Evolutionary conservation across 2,888 invertebrate genomes (phyloP).

Genomic region (Ethmia dodecea): DNA sequence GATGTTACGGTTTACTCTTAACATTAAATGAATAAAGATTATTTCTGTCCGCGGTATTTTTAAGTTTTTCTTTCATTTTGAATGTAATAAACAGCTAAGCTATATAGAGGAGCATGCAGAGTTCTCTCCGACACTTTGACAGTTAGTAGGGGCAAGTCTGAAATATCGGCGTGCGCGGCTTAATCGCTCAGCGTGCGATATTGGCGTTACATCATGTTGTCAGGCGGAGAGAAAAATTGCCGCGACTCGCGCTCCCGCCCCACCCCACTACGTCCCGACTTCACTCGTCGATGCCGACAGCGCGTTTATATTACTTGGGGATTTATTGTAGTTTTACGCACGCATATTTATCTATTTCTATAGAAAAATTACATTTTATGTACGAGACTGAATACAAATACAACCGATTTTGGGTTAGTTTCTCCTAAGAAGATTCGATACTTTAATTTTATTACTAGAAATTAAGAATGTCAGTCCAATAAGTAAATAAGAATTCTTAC

Average conservation of each 20-base stretch:
- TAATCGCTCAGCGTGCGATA: constrained; percentile 77
- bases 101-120: constrained; percentile 30
- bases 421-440: too few species aligned
- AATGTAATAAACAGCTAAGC: too few species aligned
- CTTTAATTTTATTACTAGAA: too few species aligned
- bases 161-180: constrained; percentile 76
- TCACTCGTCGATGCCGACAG: constrained; percentile 55
- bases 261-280: constrained; percentile 34
- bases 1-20: not conserved
- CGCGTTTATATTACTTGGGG: constrained; percentile 68
- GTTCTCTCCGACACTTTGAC: constrained; percentile 67
- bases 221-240: constrained; percentile 76
- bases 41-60: not conserved
- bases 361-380: constrained; percentile 22
- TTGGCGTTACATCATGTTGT: constrained; percentile 78
- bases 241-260: constrained; percentile 47
- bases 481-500: too few species aligned
- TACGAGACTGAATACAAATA: too few species aligned
- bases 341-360: constrained; percentile 54
- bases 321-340: constrained; percentile 71
- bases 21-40: not conserved
- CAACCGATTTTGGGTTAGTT: too few species aligned
- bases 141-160: constrained; percentile 75
- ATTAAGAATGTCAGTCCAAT: too few species aligned
- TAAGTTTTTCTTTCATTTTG: too few species aligned